A percentile compares a stretch with the other conserved stretches of the same genome.
phyloP scores from a whole-genome alignment of 2,797 vertebrate genomes.

The Halcyon leucocephala region DNA sequence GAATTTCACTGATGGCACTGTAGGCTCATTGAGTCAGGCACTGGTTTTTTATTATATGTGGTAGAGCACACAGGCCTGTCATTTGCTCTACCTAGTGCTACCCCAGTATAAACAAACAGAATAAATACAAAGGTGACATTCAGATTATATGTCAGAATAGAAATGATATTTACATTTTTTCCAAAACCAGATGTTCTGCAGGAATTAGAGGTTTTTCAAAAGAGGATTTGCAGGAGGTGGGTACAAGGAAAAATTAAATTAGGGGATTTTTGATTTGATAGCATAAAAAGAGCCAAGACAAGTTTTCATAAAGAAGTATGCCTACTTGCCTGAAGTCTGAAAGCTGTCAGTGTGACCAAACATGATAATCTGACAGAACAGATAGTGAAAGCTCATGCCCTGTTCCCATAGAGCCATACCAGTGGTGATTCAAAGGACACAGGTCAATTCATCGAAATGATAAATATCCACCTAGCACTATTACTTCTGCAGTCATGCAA shows the following conservation, averaged over 20 bases:
- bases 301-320: background rate
- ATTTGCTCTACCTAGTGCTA: background rate
- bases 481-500: background rate
- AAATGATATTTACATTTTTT: background rate
- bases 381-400: background rate
- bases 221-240: background rate
- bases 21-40: background rate
- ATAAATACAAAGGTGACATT: background rate
- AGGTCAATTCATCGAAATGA: background rate
- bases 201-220: background rate
- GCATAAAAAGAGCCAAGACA: background rate
- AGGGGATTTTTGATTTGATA: background rate
- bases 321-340: background rate
- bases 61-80: background rate
- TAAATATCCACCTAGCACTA: background rate
- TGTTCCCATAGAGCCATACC: background rate
- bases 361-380: background rate
- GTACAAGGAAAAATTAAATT: background rate
- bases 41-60: fast-evolving
- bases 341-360: background rate
- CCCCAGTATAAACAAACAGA: background rate
- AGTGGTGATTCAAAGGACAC: background rate
- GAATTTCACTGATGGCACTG: background rate
- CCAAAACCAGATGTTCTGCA: background rate
- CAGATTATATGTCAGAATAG: background rate